These are phyloP conservation scores for Xestia ashworthii DNA, from an alignment of 2,888 invertebrate genomes.

Conservation along the genomic window DNA sequence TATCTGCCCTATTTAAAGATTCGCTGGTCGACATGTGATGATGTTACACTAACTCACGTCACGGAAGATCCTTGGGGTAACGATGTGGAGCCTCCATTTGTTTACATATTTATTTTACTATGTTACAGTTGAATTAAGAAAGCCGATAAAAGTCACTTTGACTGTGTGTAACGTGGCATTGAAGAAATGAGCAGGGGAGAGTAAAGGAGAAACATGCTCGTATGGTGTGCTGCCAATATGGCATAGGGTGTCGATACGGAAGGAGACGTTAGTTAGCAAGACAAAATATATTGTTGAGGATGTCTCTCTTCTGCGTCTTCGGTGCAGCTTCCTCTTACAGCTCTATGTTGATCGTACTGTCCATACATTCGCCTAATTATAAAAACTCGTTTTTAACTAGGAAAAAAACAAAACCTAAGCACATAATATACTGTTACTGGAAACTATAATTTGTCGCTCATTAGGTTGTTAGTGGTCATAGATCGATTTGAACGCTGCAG, in stretches of 20 bases:
- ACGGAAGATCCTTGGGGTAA: conserved; percentile 47
- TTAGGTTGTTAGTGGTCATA: neutral
- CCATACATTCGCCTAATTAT: neutral
- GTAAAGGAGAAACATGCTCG: neutral
- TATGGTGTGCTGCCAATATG: neutral
- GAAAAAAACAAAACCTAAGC: neutral
- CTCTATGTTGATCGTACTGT: neutral
- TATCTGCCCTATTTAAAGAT: conserved; percentile 31
- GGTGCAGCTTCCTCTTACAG: neutral
- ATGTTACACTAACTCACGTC: conserved; percentile 17
- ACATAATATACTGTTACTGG: neutral
- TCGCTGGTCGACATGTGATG: conserved; percentile 21
- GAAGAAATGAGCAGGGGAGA: neutral
- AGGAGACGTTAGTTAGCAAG: neutral
- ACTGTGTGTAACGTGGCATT: neutral
- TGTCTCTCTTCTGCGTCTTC: neutral
- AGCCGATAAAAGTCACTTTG: neutral
- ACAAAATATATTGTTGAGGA: neutral
- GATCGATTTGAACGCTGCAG: neutral
- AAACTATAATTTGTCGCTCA: neutral
- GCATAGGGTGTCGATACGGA: neutral
- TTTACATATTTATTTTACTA: conserved; percentile 45
- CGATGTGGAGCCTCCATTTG: conserved; percentile 50
- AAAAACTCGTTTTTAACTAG: neutral
- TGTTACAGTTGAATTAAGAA: conserved; percentile 47